Conservation (phyloP, 2,888 invertebrate genomes). For the Drosophila prostipennis region DNA sequence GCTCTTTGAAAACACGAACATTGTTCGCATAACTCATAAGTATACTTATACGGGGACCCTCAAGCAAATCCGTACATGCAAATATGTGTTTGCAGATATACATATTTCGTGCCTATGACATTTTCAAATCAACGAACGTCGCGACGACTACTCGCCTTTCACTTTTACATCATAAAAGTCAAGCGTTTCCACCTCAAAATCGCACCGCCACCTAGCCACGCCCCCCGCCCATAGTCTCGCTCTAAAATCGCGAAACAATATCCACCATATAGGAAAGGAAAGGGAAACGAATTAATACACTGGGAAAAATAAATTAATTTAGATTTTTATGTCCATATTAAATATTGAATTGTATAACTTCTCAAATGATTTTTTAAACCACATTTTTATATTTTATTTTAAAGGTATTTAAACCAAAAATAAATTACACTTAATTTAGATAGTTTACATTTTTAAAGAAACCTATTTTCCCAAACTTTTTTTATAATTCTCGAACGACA, state of each 20-base stretch:
- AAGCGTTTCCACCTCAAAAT: constrained; percentile 36
- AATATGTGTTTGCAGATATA: constrained; percentile 27
- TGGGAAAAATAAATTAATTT: background rate
- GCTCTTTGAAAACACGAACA: constrained; percentile 42
- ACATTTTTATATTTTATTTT: no score
- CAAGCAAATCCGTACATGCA: constrained; percentile 26
- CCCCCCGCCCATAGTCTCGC: background rate
- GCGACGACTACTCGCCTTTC: constrained; percentile 58
- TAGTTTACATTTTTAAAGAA: no score
- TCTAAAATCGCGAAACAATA: constrained; percentile 33
- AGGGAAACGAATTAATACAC: constrained; percentile 11
- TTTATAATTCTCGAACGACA: background rate
- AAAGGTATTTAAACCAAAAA: no score
- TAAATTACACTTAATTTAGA: no score
- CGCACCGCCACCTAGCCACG: constrained; percentile 21
- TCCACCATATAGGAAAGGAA: constrained; percentile 13
- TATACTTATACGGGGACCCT: constrained; percentile 12
- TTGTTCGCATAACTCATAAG: constrained; percentile 57
- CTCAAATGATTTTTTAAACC: no score
- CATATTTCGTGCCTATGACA: constrained; percentile 50
- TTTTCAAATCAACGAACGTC: constrained; percentile 65
- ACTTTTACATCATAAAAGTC: constrained; percentile 58
- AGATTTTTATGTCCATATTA: no score
- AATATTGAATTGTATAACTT: no score
- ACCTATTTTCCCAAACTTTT: no score